Base-by-base conservation (phyloP, 2,113 vertebrate species). In the Atractosteus spatula region DNA sequence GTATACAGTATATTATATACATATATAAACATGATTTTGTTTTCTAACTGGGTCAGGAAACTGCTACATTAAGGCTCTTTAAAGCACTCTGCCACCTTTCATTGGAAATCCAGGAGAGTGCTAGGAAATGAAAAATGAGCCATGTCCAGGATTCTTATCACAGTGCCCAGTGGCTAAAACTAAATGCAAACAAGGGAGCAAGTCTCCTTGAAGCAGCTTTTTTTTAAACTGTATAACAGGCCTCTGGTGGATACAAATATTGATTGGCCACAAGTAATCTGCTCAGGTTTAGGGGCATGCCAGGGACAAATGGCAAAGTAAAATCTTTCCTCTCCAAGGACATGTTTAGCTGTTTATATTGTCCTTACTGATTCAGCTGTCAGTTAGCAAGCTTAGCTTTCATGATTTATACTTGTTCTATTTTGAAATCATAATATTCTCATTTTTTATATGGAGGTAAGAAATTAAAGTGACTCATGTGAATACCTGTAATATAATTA, bases 211-310 rank as follows among this genome's bases (percentile, higher is more conserved):
- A 92, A 88, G 85, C 80, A 76, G 86, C 75, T 66, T 71, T 83
- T 80, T 75, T 55, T 7, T 7, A 51, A 51, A 51, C 5, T 85
- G 88, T 91, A 86, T 89, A 94, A 93, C 87, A 89, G 90, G 89
- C 92, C 94, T 93, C 92, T 91, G 87, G 94, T 93, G 92, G 88
- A 91, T 88, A 87, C 85, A 88, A 89, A 89, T 96, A 95, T 95
- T 93, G 94, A 94, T 95, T 80, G 87, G 86, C 82, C 92, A 89
- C 94, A 94, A 94, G 91, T 93, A 95, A 94, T 94, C 91, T 94
- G 91, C 91, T 91, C 87, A 77, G 89, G 91, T 93, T 91, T 94
- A 90, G 91, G 91, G 93, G 91, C 89, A 91, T 92, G 91, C 92
- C 92, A 92, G 77, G 84, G 86, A 89, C 8, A 69, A 88, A 87